Evolutionary conservation across 2,113 vertebrate genomes (phyloP).

Genomic region (Chaetorhynchus papuensis): DNA sequence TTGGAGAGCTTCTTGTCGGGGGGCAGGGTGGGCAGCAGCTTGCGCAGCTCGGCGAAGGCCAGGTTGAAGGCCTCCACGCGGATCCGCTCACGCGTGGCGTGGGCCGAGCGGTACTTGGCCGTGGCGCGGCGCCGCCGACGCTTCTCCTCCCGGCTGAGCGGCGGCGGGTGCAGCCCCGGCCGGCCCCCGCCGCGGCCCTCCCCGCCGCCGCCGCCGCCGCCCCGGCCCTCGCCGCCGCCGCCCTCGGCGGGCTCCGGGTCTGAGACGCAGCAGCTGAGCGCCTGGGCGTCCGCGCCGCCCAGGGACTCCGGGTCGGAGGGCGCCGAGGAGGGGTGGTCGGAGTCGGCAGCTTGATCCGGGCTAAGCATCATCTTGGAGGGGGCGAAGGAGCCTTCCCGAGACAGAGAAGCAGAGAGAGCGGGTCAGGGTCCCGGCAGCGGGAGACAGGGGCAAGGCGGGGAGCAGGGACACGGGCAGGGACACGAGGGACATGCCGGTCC

Average conservation of each 20-base stretch:
- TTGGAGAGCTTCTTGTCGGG: slow-evolving; percentile 81
- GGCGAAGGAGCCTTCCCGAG: slow-evolving; percentile 41
- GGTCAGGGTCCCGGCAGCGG: neutral
- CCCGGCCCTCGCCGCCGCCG: slow-evolving; percentile 68
- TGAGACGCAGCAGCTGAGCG: slow-evolving; percentile 72
- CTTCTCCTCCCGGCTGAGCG: slow-evolving; percentile 89
- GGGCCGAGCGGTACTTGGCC: slow-evolving; percentile 77
- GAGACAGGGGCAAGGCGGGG: neutral
- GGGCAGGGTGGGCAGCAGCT: slow-evolving; percentile 77
- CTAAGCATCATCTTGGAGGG: slow-evolving; percentile 90
- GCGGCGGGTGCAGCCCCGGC: slow-evolving; percentile 74
- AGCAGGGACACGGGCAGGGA: neutral
- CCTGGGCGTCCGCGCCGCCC: slow-evolving; percentile 77
- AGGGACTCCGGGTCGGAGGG: slow-evolving; percentile 85
- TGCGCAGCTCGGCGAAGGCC: slow-evolving; percentile 78
- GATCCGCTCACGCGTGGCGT: slow-evolving; percentile 78
- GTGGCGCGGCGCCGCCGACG: slow-evolving; percentile 78
- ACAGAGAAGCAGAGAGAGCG: neutral
- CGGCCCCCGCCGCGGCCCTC: slow-evolving; percentile 52
- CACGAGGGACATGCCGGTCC: neutral
- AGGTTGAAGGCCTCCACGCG: slow-evolving; percentile 80
- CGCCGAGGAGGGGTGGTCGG: slow-evolving; percentile 80
- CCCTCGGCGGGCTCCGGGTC: slow-evolving; percentile 80
- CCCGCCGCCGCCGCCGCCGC: slow-evolving; percentile 66
- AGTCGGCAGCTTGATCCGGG: slow-evolving; percentile 82